A percentile compares a stretch with the other conserved stretches of the same genome.
Evolutionary conservation across 2,888 invertebrate genomes (phyloP).

Genomic region (Xanthorhoe designata): DNA sequence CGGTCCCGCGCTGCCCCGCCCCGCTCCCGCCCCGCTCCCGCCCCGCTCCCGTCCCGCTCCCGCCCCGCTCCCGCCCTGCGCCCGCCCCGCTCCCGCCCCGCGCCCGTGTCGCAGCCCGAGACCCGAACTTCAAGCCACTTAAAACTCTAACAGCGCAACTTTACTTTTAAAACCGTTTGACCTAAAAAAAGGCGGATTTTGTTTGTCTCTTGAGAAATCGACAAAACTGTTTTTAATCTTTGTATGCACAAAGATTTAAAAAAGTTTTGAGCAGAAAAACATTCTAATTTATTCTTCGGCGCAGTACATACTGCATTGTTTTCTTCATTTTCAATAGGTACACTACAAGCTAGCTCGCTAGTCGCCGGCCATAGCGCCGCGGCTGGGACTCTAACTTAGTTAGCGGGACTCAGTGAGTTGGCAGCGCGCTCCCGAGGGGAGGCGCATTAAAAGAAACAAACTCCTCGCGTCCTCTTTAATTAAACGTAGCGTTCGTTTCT

Average conservation of each 20-base stretch:
- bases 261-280: no score
- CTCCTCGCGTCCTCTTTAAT: slow-evolving; percentile 20
- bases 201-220: slow-evolving; percentile 9
- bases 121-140: slow-evolving; percentile 64
- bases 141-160: slow-evolving; percentile 60
- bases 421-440: not conserved
- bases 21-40: not conserved
- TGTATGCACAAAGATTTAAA: not conserved
- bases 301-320: no score
- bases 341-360: not conserved
- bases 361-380: not conserved
- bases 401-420: slow-evolving; percentile 9
- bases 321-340: not conserved
- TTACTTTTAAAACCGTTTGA: slow-evolving; percentile 65
- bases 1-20: no score
- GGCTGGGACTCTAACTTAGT: slow-evolving; percentile 20
- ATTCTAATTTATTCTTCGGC: no score
- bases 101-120: slow-evolving; percentile 44
- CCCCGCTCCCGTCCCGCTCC: slow-evolving; percentile 14
- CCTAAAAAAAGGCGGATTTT: slow-evolving; percentile 49
- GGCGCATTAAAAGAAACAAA: slow-evolving; percentile 25
- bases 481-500: slow-evolving; percentile 2
- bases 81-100: slow-evolving; percentile 20
- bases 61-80: slow-evolving; percentile 17
- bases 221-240: not conserved